Base-by-base conservation (phyloP, 2,113 vertebrate genomes). In the Nibea coibor region DNA sequence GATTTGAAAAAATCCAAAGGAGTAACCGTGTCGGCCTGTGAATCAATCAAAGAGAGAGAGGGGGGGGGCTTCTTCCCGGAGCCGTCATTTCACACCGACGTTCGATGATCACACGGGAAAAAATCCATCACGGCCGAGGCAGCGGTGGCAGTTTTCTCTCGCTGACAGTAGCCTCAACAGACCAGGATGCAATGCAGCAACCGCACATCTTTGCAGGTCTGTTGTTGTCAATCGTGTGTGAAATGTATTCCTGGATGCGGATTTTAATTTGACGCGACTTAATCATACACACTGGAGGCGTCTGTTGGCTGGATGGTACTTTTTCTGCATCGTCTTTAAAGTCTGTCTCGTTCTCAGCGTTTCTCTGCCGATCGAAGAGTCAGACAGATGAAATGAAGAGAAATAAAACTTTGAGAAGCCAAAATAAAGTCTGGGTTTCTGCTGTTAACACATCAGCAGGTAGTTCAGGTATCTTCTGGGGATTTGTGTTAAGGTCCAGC, bases 181-280 rank as follows among this genome's bases (percentile, higher is more conserved):
- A 77, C 81, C 67, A 53, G 45, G 63, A 87, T 80, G 78, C 87
- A 84, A 82, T 71, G 72, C 63, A 73, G 45, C 66, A 51, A 54
- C 61, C 31, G 45, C 57, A 67, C 45, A 64, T 56, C 64, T 57
- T 17, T 43, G 42, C 57, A 43, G 71, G 57, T 64, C 69, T 28
- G 56, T 51, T 47, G 56, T 51, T 39, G 54, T 62, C 53, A 47
- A 35, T 10, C 3, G 3, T 26, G 58, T 56, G 59, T 65, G 66
- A 51, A 66, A 59, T 51, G 47, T 11, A 17, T 61, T 70, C 7
- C 56, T 28, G 15, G 42, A 64, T 57, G n/a, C 39, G 11, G 20
- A 22, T 4, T 43, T 39, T 22, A 69, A 53, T 58, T 50, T 19
- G 6, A 66, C 7, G n/a, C n/a, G 43, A 61, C 50, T 48, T 22